Conservation (phyloP, 2,797 vertebrate species). For the Manis crassicaudata region DNA sequence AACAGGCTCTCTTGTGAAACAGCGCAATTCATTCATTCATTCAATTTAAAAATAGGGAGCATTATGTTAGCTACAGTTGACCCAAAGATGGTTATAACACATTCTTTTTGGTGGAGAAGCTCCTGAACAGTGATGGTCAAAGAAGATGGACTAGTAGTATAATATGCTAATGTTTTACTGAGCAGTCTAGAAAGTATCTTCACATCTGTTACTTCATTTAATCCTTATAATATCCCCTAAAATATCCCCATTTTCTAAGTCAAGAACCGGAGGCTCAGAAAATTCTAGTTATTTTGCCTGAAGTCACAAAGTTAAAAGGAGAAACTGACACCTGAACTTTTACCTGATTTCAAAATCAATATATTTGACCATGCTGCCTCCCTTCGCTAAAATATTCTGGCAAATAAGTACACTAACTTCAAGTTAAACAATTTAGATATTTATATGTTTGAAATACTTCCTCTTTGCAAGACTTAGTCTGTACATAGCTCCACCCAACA, state of each 20-base stretch:
- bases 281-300: constrained; percentile 28
- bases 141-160: background rate
- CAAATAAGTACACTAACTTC: constrained; percentile 29
- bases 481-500: background rate
- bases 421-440: constrained; percentile 45
- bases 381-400: constrained; percentile 9
- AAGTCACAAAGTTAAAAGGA: background rate
- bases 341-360: constrained; percentile 25
- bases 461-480: background rate
- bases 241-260: background rate
- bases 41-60: background rate
- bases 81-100: background rate
- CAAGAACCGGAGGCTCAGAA: constrained; percentile 19
- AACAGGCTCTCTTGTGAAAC: constrained; percentile 17
- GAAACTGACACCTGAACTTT: constrained; percentile 20
- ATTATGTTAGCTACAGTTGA: background rate
- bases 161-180: background rate
- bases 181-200: background rate
- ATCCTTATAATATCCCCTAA: background rate
- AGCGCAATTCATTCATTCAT: background rate
- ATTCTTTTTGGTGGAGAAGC: background rate
- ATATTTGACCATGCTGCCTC: constrained; percentile 16
- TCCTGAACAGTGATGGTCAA: background rate
- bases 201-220: constrained; percentile 8
- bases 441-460: background rate